Conservation (phyloP, 2,888 invertebrate genomes). For the Microctonus aethiopoides region DNA sequence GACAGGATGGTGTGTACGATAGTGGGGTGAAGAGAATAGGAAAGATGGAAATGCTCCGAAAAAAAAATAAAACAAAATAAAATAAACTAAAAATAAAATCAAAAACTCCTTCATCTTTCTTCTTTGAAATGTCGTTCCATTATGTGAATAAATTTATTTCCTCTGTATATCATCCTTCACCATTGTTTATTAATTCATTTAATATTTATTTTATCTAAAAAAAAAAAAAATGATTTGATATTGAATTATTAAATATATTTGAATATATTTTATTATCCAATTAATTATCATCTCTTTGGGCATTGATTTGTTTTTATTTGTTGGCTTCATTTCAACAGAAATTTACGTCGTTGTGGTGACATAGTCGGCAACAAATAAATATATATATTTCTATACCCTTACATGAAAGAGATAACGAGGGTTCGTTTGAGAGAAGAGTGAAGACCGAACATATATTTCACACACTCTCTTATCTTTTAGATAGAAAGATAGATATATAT, state of each 20-base stretch:
- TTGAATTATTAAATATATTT: not conserved
- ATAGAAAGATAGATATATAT: too few relatives aligned
- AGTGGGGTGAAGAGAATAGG: not conserved
- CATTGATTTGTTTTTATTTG: too few relatives aligned
- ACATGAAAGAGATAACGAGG: conserved; percentile 56
- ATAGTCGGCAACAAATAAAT: not conserved
- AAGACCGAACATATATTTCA: conserved; percentile 49
- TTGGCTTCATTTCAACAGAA: too few relatives aligned
- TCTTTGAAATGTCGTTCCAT: too few relatives aligned
- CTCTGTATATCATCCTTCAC: too few relatives aligned
- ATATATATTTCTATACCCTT: conserved; percentile 15
- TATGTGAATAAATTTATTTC: too few relatives aligned
- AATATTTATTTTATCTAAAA: too few relatives aligned
- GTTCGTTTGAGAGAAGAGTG: conserved; percentile 33
- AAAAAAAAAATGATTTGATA: not conserved
- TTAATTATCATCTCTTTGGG: too few relatives aligned
- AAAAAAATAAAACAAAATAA: not conserved
- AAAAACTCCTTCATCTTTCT: not conserved
- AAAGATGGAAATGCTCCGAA: conserved; percentile 14
- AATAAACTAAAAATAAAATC: not conserved
- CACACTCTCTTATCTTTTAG: conserved; percentile 29
- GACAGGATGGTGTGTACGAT: conserved; percentile 50
- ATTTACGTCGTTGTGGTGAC: not conserved
- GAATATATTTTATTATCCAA: not conserved
- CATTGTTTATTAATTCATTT: too few relatives aligned